These are phyloP conservation scores for Knipowitschia caucasica DNA, from an alignment of 2,797 vertebrate species.

Conservation along the genomic window DNA sequence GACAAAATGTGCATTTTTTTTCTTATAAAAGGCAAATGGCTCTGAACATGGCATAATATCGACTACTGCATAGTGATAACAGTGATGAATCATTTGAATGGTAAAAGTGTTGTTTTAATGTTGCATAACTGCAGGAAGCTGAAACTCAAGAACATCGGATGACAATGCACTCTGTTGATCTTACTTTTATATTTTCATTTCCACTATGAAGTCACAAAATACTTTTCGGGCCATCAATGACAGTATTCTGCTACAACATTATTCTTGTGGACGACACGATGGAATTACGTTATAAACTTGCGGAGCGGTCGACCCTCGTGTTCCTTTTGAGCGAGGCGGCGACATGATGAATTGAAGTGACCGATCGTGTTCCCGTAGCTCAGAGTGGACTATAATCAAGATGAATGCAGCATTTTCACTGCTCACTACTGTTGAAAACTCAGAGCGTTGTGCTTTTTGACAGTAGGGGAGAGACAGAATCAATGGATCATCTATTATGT, in stretches of 20 bases:
- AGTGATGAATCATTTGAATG: no score
- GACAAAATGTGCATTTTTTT: no score
- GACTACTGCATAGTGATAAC: no score
- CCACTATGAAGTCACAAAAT: background rate
- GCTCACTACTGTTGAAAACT: slow-evolving; percentile 43
- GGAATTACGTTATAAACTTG: background rate
- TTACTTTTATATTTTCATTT: no score
- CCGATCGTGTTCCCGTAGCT: slow-evolving; percentile 43
- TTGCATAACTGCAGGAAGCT: no score
- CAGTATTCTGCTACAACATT: background rate
- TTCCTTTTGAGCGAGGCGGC: slow-evolving; percentile 43
- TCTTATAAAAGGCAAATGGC: no score
- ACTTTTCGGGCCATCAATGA: background rate
- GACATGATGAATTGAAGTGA: slow-evolving; percentile 59
- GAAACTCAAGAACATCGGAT: no score
- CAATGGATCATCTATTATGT: slow-evolving; percentile 72
- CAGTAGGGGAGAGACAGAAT: slow-evolving; percentile 42
- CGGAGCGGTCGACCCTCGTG: slow-evolving; percentile 13
- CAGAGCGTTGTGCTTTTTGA: slow-evolving; percentile 37
- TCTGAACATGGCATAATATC: no score
- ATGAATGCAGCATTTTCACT: slow-evolving; percentile 66
- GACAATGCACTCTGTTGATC: no score
- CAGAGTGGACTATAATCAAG: slow-evolving; percentile 69
- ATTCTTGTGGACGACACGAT: slow-evolving; percentile 2
- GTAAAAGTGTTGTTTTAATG: no score